Evolutionary conservation across 1,140 invertebrate genomes (phyloP).

Genomic region (Hylyphantes graminicola): DNA sequence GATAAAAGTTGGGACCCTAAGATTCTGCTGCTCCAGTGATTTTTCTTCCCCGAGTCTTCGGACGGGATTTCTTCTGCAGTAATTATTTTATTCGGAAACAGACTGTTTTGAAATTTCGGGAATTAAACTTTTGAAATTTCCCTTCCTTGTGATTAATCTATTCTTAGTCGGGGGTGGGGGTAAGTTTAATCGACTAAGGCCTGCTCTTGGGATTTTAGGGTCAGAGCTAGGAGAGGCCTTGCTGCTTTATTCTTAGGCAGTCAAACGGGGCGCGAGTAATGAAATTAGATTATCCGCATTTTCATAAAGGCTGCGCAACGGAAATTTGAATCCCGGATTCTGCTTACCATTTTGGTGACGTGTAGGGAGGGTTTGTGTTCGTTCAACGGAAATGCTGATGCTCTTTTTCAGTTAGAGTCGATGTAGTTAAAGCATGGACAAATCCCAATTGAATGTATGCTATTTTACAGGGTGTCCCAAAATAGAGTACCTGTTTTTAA

Average conservation of each 20-base stretch:
- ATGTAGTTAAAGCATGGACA: too few species aligned
- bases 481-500: too few species aligned
- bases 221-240: not conserved
- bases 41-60: conserved; percentile 33
- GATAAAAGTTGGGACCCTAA: conserved; percentile 44
- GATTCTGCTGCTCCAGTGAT: conserved; percentile 31
- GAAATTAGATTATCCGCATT: conserved; percentile 19
- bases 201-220: conserved; percentile 9
- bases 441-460: too few species aligned
- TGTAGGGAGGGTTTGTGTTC: too few species aligned
- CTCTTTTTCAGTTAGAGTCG: too few species aligned
- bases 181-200: conserved; percentile 47
- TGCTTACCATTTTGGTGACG: too few species aligned
- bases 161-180: conserved; percentile 17
- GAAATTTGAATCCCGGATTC: not conserved
- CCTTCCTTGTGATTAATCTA: conserved; percentile 54
- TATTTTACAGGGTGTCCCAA: too few species aligned
- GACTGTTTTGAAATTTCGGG: conserved; percentile 59
- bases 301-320: not conserved
- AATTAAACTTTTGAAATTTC: conserved; percentile 57
- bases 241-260: conserved; percentile 14
- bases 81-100: conserved; percentile 60
- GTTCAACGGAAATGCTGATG: too few species aligned
- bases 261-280: conserved; percentile 23
- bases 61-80: conserved; percentile 51